A percentile compares a stretch with the other conserved stretches of the same genome.
Conservation (phyloP, 2,888 invertebrate genomes). For the Hemistola chrysoprasaria region DNA sequence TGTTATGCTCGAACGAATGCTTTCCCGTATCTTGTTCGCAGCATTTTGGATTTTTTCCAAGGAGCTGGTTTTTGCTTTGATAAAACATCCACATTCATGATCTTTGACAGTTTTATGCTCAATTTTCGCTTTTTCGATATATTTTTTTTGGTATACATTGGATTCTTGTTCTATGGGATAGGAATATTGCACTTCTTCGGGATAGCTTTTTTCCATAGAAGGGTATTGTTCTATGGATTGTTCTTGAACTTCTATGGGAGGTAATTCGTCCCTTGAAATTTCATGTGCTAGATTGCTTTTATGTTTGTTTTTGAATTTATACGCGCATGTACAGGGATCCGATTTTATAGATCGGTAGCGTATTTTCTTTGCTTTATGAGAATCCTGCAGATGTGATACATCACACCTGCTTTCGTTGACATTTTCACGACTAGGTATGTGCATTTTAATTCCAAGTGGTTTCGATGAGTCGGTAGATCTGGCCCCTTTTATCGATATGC, state of each 20-base stretch:
- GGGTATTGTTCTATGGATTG: too few relatives aligned
- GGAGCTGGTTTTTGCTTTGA: conserved; percentile 11
- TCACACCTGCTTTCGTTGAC: conserved; percentile 26
- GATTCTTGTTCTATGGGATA: too few relatives aligned
- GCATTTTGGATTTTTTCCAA: conserved; percentile 26
- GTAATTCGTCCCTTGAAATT: too few relatives aligned
- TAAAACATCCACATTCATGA: conserved; percentile 19
- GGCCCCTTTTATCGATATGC: conserved; percentile 34
- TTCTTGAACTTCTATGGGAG: conserved; percentile 8
- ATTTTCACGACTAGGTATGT: conserved; percentile 24
- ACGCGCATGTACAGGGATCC: conserved; percentile 44
- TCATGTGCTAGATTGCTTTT: conserved; percentile 12
- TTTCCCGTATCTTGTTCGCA: conserved; percentile 24
- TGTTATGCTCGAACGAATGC: conserved; percentile 24
- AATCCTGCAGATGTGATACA: conserved; percentile 22
- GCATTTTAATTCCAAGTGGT: conserved; percentile 24
- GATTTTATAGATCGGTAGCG: conserved; percentile 38
- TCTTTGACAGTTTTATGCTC: conserved; percentile 25
- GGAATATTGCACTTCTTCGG: too few relatives aligned
- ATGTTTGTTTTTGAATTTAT: conserved; percentile 27
- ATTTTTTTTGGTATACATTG: conserved; percentile 10
- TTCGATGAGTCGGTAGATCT: conserved; percentile 27
- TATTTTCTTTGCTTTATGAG: conserved; percentile 24
- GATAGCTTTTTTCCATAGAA: too few relatives aligned
- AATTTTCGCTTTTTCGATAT: conserved; percentile 9